phyloP scores from a whole-genome alignment of 2,113 vertebrate genomes.

The Halcyon malimbica region DNA sequence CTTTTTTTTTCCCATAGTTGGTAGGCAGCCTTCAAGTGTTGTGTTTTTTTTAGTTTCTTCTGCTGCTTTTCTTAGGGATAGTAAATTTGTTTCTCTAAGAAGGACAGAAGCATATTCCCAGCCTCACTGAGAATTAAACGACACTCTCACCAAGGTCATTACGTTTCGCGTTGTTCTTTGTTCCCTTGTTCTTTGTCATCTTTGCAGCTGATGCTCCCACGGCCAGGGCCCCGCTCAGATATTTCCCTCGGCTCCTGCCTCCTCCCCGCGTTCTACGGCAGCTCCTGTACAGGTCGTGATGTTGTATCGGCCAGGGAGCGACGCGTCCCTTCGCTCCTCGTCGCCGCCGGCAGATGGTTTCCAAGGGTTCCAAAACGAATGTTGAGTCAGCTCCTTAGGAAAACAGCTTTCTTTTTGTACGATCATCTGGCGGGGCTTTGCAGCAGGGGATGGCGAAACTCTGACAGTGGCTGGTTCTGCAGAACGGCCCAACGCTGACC shows the following conservation, averaged over 20 bases:
- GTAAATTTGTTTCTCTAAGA: neutral
- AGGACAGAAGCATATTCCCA: neutral
- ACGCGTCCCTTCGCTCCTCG: neutral
- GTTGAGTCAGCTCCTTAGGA: constrained; percentile 7
- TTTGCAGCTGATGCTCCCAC: neutral
- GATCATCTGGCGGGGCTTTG: neutral
- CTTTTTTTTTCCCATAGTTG: neutral
- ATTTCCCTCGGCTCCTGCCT: neutral
- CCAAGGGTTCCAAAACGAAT: neutral
- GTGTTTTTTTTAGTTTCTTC: neutral
- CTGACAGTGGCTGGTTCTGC: constrained; percentile 12
- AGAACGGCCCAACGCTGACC: constrained; percentile 7
- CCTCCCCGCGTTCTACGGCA: neutral
- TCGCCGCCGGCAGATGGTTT: neutral
- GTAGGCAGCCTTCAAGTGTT: neutral
- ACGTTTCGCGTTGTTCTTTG: neutral
- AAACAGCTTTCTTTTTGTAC: neutral
- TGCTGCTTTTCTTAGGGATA: neutral
- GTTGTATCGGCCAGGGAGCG: neutral
- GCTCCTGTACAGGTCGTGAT: neutral
- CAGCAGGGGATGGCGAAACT: neutral
- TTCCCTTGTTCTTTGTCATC: neutral
- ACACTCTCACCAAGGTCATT: neutral
- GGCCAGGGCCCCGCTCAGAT: neutral
- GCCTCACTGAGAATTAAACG: neutral